Evolutionary conservation across 2,888 invertebrate genomes (phyloP).

Genomic region (Tholera decimalis): DNA sequence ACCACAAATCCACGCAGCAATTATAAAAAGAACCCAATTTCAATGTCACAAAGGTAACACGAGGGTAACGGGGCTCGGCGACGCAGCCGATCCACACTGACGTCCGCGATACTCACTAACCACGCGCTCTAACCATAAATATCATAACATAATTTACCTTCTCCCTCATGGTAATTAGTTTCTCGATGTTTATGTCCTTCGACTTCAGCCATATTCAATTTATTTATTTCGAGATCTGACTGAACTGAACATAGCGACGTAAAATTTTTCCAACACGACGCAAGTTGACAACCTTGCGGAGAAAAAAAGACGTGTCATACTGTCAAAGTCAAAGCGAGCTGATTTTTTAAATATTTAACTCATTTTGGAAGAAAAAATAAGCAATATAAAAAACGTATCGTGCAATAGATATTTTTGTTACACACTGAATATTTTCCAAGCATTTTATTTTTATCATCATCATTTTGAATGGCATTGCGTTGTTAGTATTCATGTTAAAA

Average conservation of each 20-base stretch:
- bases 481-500: constrained; percentile 31
- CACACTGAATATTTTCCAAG: background rate
- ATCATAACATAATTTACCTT: constrained; percentile 90
- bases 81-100: constrained; percentile 77
- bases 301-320: constrained; percentile 82
- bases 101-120: constrained; percentile 81
- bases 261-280: constrained; percentile 89
- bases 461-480: background rate
- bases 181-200: constrained; percentile 89
- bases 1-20: constrained; percentile 89
- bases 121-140: constrained; percentile 85
- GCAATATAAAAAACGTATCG: background rate
- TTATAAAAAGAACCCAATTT: constrained; percentile 91
- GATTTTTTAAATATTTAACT: constrained; percentile 19
- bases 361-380: constrained; percentile 40
- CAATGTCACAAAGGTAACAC: constrained; percentile 90
- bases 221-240: constrained; percentile 89
- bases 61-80: constrained; percentile 82
- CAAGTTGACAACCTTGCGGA: constrained; percentile 81
- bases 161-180: constrained; percentile 88
- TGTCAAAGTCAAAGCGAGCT: constrained; percentile 73
- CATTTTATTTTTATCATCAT: background rate
- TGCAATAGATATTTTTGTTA: background rate
- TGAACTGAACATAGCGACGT: constrained; percentile 90
- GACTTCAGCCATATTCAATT: constrained; percentile 90